Evolutionary conservation across 2,113 vertebrate genomes (phyloP).

Genomic region (Aldabrachelys gigantea): DNA sequence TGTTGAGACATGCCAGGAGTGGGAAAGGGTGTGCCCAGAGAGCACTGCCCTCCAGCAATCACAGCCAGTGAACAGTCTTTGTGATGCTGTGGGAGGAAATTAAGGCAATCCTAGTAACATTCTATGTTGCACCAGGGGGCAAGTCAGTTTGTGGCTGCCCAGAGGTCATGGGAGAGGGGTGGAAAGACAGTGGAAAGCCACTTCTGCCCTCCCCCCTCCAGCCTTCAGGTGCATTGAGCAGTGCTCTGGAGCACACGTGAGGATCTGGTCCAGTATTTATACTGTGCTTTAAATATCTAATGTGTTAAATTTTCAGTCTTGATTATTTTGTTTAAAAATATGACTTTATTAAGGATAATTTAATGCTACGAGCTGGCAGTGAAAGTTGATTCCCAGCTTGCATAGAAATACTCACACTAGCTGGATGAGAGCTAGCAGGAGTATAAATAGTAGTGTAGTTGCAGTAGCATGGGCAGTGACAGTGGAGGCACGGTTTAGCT

Average conservation of each 20-base stretch:
- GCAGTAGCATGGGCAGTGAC: neutral
- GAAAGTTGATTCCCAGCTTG: neutral
- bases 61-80: conserved; percentile 9
- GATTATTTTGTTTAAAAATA: neutral
- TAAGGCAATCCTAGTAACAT: conserved; percentile 31
- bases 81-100: neutral
- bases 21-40: conserved; percentile 11
- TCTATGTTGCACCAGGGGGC: neutral
- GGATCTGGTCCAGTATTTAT: conserved; percentile 49
- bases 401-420: neutral
- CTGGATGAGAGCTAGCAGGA: neutral
- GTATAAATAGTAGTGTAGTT: neutral
- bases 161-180: neutral
- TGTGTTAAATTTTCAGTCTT: conserved; percentile 29
- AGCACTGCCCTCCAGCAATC: conserved; percentile 23
- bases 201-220: neutral
- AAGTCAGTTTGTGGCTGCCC: neutral
- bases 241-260: neutral
- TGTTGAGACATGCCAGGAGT: neutral
- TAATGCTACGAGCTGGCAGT: neutral
- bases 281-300: conserved; percentile 45
- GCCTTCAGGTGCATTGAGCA: neutral
- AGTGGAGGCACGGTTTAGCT: neutral
- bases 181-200: conserved; percentile 43
- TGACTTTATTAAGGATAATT: neutral